Base-by-base conservation (phyloP, 2,888 invertebrate species). In the Cheilosia vulpina region DNA sequence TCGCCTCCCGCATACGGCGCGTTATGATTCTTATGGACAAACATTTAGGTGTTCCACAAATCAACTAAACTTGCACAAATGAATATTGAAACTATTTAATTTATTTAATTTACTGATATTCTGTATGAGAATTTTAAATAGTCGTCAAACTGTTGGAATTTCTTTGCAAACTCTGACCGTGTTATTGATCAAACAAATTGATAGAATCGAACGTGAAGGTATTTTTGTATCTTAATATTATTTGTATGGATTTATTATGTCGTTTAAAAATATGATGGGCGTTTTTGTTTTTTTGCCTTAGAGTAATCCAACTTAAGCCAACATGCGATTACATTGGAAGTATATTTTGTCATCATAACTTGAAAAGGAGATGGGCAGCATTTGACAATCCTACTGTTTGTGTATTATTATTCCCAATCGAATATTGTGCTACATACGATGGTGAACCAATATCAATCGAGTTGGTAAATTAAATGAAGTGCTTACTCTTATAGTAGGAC, bases 1-100 rank as follows among this genome's bases (percentile, higher is more conserved):
- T 93, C 94, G 15, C 85, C 89, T 50, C 88, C 89, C 83, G 88
- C 89, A 53, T 93, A 93, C 84, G 92, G 92, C 55, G 93, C 91
- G 89, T 90, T 89, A 69, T 91, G 89, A 72, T 88, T 93, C 69
- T 94, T 94, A 89, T 93, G 93, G 78, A 94, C 94, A 89, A 94
- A 94, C 94, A 94, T 94, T 88, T 90, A 38, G 6, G 4, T 21
- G 11, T 45, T 41, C 27, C 68, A 53, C 63, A 58, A 55, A 62
- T 17, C 17, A 17, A 24, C 52, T n/a, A 17, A 19, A 55, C 45
- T 62, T 76, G 73, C 87, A 87, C 87, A 87, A 87, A 87, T 82
- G 82, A 87, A 87, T 87, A 84, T 79, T 19, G 34, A 53, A 52
- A 31, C 13, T 4, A 34, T 21, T 72, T 65, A 43, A 34, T 34